Conservation (phyloP, 1,140 invertebrate genomes). For the Neotoxoptera formosana region DNA sequence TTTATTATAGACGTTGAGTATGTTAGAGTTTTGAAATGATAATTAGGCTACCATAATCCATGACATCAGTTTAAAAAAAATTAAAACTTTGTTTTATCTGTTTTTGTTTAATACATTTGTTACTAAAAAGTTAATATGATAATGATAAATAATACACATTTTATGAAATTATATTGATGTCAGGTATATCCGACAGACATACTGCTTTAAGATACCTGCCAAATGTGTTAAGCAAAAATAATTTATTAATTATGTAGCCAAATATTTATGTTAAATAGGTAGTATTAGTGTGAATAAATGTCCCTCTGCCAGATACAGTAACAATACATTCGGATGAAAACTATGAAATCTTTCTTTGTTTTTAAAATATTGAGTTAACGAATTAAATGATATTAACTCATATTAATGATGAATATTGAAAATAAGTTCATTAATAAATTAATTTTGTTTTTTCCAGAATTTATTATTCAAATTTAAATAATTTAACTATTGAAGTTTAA, state of each 20-base stretch:
- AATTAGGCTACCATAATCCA: neutral
- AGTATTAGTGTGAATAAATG: neutral
- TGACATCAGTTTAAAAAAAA: neutral
- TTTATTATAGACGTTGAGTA: neutral
- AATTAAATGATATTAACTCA: neutral
- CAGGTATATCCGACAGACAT: too few relatives aligned
- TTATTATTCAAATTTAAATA: constrained; percentile 9
- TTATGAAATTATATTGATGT: neutral
- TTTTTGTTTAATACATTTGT: neutral
- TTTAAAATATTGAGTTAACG: neutral
- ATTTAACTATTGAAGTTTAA: neutral
- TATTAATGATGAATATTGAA: neutral
- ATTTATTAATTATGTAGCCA: neutral
- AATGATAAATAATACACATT: neutral
- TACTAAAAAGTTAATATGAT: neutral
- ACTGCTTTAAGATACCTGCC: neutral
- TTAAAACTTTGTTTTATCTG: neutral
- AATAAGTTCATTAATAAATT: neutral
- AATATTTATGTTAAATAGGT: neutral
- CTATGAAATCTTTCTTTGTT: neutral
- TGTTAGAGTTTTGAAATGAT: neutral
- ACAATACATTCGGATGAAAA: neutral
- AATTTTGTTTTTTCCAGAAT: neutral
- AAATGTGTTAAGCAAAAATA: neutral
- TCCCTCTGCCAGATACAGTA: neutral